Percentiles rank a stretch among this genome's conserved stretches.
phyloP scores from a whole-genome alignment of 2,797 vertebrate genomes.

The Argentina silus region DNA sequence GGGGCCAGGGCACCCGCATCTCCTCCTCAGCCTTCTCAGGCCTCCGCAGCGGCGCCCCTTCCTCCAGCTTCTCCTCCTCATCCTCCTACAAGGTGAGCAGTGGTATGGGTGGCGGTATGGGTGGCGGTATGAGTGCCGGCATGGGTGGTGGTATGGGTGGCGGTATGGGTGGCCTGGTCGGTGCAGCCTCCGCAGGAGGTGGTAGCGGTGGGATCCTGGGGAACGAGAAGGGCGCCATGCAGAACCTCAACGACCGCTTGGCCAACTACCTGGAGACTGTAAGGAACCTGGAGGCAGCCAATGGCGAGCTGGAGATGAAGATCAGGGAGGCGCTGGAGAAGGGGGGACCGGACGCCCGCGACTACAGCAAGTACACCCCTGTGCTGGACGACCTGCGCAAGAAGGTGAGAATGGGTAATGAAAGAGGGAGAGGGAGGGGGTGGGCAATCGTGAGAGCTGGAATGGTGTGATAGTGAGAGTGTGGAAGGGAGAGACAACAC shows the following conservation, averaged over 20 bases:
- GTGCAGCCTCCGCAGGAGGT: slow-evolving; percentile 23
- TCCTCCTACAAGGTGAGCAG: slow-evolving; percentile 80
- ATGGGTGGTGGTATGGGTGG: slow-evolving; percentile 23
- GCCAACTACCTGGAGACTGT: slow-evolving; percentile 89
- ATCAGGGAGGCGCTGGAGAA: slow-evolving; percentile 86
- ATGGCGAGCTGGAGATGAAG: slow-evolving; percentile 83
- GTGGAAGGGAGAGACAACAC: not conserved
- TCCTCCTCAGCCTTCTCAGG: slow-evolving; percentile 59
- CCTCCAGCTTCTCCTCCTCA: slow-evolving; percentile 56
- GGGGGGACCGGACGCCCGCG: slow-evolving; percentile 79
- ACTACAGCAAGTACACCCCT: slow-evolving; percentile 84
- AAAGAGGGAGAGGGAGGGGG: not conserved
- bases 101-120: slow-evolving; percentile 65
- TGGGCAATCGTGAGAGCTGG: not conserved
- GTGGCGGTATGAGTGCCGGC: slow-evolving; percentile 46
- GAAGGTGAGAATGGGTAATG: slow-evolving; percentile 74
- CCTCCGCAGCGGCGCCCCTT: slow-evolving; percentile 59
- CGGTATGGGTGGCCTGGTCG: slow-evolving; percentile 8
- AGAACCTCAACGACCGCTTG: slow-evolving; percentile 89
- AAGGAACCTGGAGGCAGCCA: slow-evolving; percentile 84
- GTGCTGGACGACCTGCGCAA: slow-evolving; percentile 84
- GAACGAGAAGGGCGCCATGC: slow-evolving; percentile 90
- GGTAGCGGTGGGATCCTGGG: slow-evolving; percentile 63
- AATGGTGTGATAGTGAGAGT: not conserved
- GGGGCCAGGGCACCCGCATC: slow-evolving; percentile 64